Base-by-base conservation (phyloP, 2,113 vertebrate genomes). In the Oreotrochilus melanogaster region DNA sequence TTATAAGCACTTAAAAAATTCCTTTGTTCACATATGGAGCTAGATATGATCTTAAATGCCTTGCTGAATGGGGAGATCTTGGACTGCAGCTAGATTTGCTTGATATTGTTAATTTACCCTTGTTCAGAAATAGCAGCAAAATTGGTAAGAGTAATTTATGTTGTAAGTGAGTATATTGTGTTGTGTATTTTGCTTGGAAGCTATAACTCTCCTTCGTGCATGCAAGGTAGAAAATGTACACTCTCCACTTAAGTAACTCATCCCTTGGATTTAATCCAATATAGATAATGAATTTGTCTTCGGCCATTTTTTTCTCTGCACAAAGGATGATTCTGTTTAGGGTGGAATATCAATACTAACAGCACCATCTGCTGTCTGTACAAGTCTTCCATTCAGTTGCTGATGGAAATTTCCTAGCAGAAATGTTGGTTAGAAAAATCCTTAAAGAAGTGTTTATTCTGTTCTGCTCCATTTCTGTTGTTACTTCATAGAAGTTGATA, bases 321-420 rank as follows among this genome's bases (percentile, higher is more conserved):
- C 81, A 91, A 66, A 88, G 78, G 58, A 5, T 10, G 53, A 9
- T 60, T 87, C 80, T 84, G 35, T 74, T 70, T n/a, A 4, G 81
- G 42, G 7, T 60, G 62, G 37, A 24, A 1, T 30, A 30, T 8
- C 27, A 79, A 4, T 73, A 50, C 62, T 27, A 22, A 88, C 4
- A 93, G 87, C 91, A 86, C 95, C 95, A 92, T 64, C 96, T 95
- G 82, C 82, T 96, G 96, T 91, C 76, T 45, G 57, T 6, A 0
- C 13, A 23, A 56, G 37, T 27, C 43, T 51, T 6, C 42, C 78
- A 10, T 30, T 62, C 62, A 22, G 39, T 11, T 45, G 53, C 64
- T 4, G 23, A 4, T 71, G 78, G 70, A 75, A 81, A 83, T 57
- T 75, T 84, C 88, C 87, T 28, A 28, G 48, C 43, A 79, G 47